phyloP scores from a whole-genome alignment of 1,140 invertebrate species.

The Homarus americanus region DNA sequence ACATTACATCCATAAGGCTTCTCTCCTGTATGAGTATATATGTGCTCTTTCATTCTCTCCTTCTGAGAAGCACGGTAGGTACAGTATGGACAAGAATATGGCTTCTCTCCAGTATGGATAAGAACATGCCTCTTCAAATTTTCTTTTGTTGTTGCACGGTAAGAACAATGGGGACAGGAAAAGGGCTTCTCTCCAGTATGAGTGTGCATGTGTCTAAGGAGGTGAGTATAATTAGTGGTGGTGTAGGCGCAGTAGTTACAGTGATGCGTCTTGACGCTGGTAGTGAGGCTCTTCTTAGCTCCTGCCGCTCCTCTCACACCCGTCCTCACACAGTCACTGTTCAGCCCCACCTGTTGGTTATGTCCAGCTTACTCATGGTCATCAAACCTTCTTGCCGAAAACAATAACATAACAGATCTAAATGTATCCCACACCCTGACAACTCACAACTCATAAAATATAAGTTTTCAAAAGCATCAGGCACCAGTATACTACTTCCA shows the following conservation, averaged over 20 bases:
- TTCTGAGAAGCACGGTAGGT: conserved; percentile 61
- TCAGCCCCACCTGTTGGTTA: conserved; percentile 70
- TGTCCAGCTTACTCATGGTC: conserved; percentile 62
- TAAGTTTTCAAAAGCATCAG: no score
- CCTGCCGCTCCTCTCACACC: conserved; percentile 60
- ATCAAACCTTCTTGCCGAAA: not conserved
- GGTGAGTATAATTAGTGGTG: conserved; percentile 61
- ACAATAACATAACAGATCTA: not conserved
- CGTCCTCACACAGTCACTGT: conserved; percentile 59
- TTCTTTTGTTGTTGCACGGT: conserved; percentile 64
- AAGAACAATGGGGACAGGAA: conserved; percentile 54
- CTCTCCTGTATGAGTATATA: conserved; percentile 66
- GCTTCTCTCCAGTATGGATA: conserved; percentile 64
- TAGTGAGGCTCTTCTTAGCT: conserved; percentile 33
- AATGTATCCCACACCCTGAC: no score
- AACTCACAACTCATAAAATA: no score
- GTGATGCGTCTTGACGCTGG: conserved; percentile 64
- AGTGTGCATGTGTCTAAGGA: conserved; percentile 56
- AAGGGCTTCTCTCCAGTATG: conserved; percentile 66
- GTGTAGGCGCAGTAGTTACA: conserved; percentile 70
- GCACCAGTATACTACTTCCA: no score
- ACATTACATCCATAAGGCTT: conserved; percentile 54
- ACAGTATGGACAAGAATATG: conserved; percentile 59
- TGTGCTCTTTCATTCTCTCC: conserved; percentile 63
- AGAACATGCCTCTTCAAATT: conserved; percentile 61